phyloP scores from a whole-genome alignment of 2,113 vertebrate species.

The Nothobranchius kuhntae region DNA sequence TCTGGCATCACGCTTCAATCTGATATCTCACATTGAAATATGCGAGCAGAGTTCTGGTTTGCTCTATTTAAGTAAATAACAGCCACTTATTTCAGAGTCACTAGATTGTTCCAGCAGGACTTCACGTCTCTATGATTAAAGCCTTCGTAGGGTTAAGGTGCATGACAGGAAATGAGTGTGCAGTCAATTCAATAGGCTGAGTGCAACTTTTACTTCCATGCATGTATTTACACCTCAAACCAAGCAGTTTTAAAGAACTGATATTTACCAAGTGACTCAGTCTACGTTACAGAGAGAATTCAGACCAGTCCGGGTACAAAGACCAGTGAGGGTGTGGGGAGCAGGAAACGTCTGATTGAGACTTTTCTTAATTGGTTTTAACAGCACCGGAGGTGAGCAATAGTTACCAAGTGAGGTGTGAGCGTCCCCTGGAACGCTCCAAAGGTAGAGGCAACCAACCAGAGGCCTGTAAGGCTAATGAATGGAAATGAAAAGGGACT shows the following conservation, averaged over 20 bases:
- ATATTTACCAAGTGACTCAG: conserved; percentile 29
- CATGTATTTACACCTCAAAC: not conserved
- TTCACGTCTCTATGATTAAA: not conserved
- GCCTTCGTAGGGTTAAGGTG: not conserved
- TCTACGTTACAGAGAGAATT: not conserved
- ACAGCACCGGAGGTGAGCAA: conserved; percentile 40
- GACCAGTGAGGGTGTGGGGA: not conserved
- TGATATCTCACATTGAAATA: conserved; percentile 29
- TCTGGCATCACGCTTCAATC: not conserved
- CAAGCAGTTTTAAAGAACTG: not conserved
- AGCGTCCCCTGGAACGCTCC: conserved; percentile 25
- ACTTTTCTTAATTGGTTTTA: conserved; percentile 38
- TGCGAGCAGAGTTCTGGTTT: not conserved
- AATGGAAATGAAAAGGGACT: not conserved
- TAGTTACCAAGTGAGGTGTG: not conserved
- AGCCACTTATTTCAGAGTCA: not conserved
- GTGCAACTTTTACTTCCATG: not conserved
- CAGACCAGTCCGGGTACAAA: not conserved
- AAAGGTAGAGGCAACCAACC: conserved; percentile 11
- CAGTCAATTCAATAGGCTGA: not conserved
- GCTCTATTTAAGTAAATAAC: conserved; percentile 4
- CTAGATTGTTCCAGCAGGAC: not conserved
- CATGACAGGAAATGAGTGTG: conserved; percentile 10
- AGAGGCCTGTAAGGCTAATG: conserved; percentile 13
- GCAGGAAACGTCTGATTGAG: conserved; percentile 34